A percentile compares a stretch with the other conserved stretches of the same genome.
These are phyloP conservation scores for Drosophila gaucha DNA, from an alignment of 2,888 invertebrate genomes.

Conservation along the genomic window DNA sequence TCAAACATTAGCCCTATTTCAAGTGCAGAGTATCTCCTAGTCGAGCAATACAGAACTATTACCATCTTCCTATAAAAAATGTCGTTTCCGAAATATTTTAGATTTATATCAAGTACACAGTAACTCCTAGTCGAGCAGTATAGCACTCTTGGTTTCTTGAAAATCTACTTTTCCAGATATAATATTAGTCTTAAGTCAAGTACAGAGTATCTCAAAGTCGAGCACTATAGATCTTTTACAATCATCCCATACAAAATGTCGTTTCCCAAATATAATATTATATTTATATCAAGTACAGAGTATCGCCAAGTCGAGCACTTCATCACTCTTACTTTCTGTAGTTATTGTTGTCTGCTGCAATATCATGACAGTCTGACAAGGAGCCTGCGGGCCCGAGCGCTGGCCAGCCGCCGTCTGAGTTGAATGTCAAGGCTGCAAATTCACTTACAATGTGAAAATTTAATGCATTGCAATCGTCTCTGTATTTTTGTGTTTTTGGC, in stretches of 20 bases:
- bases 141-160: no score
- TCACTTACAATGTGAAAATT: constrained; percentile 50
- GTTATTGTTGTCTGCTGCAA: constrained; percentile 22
- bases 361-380: constrained; percentile 33
- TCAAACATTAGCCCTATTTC: no score
- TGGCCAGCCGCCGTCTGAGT: background rate
- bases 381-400: constrained; percentile 20
- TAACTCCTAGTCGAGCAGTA: no score
- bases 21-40: no score
- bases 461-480: constrained; percentile 37
- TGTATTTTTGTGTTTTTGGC: constrained; percentile 18
- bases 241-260: no score
- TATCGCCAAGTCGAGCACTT: background rate
- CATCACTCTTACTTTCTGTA: background rate
- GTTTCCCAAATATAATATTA: background rate
- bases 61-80: no score
- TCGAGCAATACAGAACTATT: no score
- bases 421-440: constrained; percentile 49
- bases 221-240: no score
- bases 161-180: background rate
- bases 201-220: background rate
- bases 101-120: no score
- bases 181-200: no score
- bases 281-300: no score
- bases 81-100: no score